A percentile compares a stretch with the other conserved stretches of the same genome.
These are phyloP conservation scores for Drosophila mayaguana DNA, from an alignment of 2,888 invertebrate species.

Conservation along the genomic window DNA sequence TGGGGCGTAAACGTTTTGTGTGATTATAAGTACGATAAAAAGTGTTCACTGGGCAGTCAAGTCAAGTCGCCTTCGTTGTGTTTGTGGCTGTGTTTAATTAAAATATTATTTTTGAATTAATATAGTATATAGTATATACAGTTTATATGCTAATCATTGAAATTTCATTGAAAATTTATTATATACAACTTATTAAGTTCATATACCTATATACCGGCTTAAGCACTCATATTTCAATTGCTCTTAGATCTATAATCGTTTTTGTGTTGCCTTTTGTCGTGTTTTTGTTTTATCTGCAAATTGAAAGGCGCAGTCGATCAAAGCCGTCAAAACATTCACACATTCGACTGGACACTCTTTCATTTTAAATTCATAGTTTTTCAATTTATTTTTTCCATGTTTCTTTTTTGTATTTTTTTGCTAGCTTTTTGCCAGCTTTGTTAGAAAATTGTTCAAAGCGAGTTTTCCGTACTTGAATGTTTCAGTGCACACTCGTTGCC, in stretches of 20 bases:
- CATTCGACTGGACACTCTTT: constrained; percentile 22
- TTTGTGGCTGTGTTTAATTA: not conserved
- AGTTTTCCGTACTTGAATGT: constrained; percentile 38
- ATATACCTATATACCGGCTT: too few species aligned
- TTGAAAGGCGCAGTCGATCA: constrained; percentile 26
- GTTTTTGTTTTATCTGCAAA: constrained; percentile 11
- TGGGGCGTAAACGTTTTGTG: not conserved
- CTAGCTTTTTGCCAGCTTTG: constrained; percentile 13
- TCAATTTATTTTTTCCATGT: constrained; percentile 9
- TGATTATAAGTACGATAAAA: not conserved
- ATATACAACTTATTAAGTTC: too few species aligned
- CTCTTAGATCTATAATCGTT: not conserved
- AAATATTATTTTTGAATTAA: too few species aligned
- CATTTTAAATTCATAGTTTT: constrained; percentile 28
- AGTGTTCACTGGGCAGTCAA: too few species aligned
- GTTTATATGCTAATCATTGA: too few species aligned
- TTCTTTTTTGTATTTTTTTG: not conserved
- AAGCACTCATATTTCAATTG: not conserved
- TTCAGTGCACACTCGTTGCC: constrained; percentile 22
- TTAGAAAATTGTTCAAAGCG: constrained; percentile 47
- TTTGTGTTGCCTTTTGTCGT: not conserved
- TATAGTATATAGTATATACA: too few species aligned
- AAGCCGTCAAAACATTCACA: constrained; percentile 30
- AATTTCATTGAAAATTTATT: too few species aligned
- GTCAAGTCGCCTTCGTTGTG: not conserved